A percentile compares a stretch with the other conserved stretches of the same genome.
Conservation (phyloP, 2,113 vertebrate species). For the Lichenostomus cassidix region DNA sequence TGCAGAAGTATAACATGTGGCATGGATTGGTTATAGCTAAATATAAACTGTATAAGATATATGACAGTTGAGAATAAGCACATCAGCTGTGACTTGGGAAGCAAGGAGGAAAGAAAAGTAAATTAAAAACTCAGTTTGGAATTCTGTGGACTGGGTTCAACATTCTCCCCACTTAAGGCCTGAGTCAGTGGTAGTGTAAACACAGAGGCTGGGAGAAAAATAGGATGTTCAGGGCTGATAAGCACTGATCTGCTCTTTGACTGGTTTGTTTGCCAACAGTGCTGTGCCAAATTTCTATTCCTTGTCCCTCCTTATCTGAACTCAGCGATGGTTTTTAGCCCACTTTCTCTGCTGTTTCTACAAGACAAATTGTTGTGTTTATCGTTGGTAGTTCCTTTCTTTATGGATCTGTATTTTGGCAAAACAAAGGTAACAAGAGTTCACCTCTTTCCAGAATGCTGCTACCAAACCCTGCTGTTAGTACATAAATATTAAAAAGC, state of each 20-base stretch:
- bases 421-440: background rate
- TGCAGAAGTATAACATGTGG: background rate
- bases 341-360: background rate
- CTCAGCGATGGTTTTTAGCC: background rate
- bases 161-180: background rate
- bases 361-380: background rate
- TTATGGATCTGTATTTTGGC: background rate
- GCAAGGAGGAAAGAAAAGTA: background rate
- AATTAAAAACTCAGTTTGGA: background rate
- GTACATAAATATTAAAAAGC: background rate
- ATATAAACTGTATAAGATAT: background rate
- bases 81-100: background rate
- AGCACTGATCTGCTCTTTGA: background rate
- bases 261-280: background rate
- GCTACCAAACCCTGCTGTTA: background rate
- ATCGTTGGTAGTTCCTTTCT: background rate
- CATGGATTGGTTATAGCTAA: background rate
- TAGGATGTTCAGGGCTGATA: background rate
- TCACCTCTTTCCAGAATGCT: background rate
- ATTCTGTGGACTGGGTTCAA: background rate
- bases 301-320: background rate
- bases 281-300: background rate
- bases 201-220: background rate
- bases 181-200: background rate
- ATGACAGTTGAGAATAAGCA: background rate